These are phyloP conservation scores for Chiroxiphia lanceolata DNA, from an alignment of 2,797 vertebrate genomes.

Conservation along the genomic window DNA sequence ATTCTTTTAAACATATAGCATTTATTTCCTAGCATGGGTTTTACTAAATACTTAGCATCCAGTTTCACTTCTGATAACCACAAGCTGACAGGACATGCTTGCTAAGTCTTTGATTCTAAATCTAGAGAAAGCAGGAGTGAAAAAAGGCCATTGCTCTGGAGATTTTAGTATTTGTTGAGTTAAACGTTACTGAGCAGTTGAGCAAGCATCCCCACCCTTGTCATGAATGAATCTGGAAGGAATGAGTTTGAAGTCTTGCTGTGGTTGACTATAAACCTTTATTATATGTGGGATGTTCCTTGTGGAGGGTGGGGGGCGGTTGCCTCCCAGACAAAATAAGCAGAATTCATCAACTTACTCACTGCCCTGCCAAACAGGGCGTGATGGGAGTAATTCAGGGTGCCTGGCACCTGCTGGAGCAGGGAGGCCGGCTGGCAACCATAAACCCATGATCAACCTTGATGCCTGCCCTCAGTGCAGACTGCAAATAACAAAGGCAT, in stretches of 20 bases:
- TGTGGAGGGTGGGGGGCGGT: slow-evolving; percentile 56
- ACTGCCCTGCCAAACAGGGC: slow-evolving; percentile 80
- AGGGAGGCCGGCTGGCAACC: slow-evolving; percentile 72
- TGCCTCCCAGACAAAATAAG: slow-evolving; percentile 74
- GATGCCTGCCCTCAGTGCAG: slow-evolving; percentile 81
- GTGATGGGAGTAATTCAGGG: slow-evolving; percentile 81
- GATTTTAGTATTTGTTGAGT: slow-evolving; percentile 73
- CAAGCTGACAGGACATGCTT: slow-evolving; percentile 27
- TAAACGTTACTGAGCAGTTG: slow-evolving; percentile 68
- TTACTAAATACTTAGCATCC: neutral
- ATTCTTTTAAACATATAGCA: neutral
- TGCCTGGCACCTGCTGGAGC: slow-evolving; percentile 94
- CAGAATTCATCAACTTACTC: slow-evolving; percentile 75
- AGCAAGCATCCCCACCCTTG: slow-evolving; percentile 68
- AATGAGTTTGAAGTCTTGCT: slow-evolving; percentile 76
- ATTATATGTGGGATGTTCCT: slow-evolving; percentile 77
- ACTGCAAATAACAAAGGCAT: slow-evolving; percentile 81
- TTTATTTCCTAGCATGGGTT: neutral
- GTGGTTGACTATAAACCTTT: slow-evolving; percentile 79
- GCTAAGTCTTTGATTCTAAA: slow-evolving; percentile 53
- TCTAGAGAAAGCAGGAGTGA: slow-evolving; percentile 39
- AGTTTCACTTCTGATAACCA: slow-evolving; percentile 43
- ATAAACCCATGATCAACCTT: slow-evolving; percentile 77
- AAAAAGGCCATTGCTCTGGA: slow-evolving; percentile 65
- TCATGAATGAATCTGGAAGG: slow-evolving; percentile 77